Percentiles rank a stretch among this genome's conserved stretches.
These are phyloP conservation scores for Nycticryphes semicollaris DNA, from an alignment of 2,113 vertebrate species.

Conservation along the genomic window DNA sequence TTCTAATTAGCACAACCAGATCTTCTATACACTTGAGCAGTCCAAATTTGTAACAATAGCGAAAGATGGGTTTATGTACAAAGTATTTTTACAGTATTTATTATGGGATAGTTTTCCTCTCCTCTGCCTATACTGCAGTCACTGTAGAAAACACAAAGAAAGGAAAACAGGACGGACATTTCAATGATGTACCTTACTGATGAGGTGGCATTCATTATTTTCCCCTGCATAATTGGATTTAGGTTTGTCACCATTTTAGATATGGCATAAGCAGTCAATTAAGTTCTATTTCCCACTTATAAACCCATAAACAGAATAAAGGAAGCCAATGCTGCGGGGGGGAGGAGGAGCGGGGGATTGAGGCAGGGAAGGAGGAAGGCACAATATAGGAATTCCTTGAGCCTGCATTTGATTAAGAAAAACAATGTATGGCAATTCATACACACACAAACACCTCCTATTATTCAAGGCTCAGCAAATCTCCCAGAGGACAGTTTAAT, in stretches of 20 bases:
- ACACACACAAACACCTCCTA: not conserved
- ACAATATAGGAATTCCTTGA: not conserved
- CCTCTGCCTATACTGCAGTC: not conserved
- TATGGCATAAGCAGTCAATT: not conserved
- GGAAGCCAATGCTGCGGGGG: not conserved
- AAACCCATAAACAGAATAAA: not conserved
- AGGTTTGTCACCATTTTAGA: slow-evolving; percentile 10
- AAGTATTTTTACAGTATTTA: not conserved
- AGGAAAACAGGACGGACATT: not conserved
- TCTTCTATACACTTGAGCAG: not conserved
- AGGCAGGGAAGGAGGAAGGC: not conserved
- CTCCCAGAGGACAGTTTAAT: slow-evolving; percentile 18
- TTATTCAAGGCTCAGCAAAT: not conserved
- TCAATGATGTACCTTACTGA: not conserved
- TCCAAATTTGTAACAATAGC: not conserved
- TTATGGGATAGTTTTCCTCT: not conserved
- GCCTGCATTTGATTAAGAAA: not conserved
- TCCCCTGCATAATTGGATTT: not conserved
- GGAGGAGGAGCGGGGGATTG: not conserved
- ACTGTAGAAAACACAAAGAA: not conserved
- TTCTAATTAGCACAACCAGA: slow-evolving; percentile 32
- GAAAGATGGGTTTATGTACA: not conserved
- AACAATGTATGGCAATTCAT: not conserved
- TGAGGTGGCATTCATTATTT: not conserved
- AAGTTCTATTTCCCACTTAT: not conserved